These are phyloP conservation scores for Aleiodes alternator DNA, from an alignment of 2,888 invertebrate genomes.

Conservation along the genomic window DNA sequence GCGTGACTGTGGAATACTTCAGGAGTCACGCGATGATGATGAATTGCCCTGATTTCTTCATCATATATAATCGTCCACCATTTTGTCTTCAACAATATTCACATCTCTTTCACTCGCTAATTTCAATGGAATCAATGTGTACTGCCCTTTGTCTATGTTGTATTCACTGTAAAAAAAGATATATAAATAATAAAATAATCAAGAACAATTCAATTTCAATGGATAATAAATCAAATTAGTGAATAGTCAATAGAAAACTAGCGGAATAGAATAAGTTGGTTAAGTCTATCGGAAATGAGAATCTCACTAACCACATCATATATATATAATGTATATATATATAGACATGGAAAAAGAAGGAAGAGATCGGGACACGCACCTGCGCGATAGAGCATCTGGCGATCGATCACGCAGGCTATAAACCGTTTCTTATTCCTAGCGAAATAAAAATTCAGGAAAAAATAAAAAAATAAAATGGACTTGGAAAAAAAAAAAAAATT, in stretches of 20 bases:
- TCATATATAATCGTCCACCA: slow-evolving; percentile 4
- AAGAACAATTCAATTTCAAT: slow-evolving; percentile 29
- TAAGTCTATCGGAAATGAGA: slow-evolving; percentile 57
- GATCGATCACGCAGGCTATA: slow-evolving; percentile 51
- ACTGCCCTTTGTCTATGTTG: slow-evolving; percentile 3
- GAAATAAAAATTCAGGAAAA: slow-evolving; percentile 17
- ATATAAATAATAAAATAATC: slow-evolving; percentile 11
- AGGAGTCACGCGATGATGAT: slow-evolving; percentile 57
- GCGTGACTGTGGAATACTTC: slow-evolving; percentile 68
- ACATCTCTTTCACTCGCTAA: too few relatives aligned
- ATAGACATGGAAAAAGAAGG: slow-evolving; percentile 41
- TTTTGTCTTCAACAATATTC: background rate
- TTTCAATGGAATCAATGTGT: too few relatives aligned
- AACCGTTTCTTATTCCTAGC: slow-evolving; percentile 21
- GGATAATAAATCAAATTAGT: slow-evolving; percentile 45
- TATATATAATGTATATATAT: slow-evolving; percentile 12
- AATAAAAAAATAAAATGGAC: slow-evolving; percentile 17
- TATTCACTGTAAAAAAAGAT: background rate
- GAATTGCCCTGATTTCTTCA: slow-evolving; percentile 31
- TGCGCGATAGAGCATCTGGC: slow-evolving; percentile 55
- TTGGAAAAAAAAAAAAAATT: slow-evolving; percentile 15
- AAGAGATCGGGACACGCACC: slow-evolving; percentile 50
- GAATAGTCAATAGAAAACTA: slow-evolving; percentile 43
- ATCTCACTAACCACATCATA: slow-evolving; percentile 46
- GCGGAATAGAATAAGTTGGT: slow-evolving; percentile 35